Evolutionary conservation across 2,888 invertebrate species (phyloP), one percentile per base, ranked within the genome.

Genomic region (Linnaemya vulpina): DNA sequence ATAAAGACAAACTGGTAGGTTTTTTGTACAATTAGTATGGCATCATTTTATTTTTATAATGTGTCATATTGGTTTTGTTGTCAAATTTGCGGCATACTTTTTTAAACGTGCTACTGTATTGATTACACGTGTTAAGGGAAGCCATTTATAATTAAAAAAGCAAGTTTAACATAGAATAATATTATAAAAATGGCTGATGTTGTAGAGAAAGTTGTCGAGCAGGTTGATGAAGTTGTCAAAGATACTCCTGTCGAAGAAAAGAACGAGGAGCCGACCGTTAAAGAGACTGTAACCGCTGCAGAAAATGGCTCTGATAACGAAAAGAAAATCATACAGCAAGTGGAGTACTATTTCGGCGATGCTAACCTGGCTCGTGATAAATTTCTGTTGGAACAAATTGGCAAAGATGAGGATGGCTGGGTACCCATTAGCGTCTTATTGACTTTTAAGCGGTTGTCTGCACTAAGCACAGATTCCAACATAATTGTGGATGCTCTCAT

Each of bases 321-420:
- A 77, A 49, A 65, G n/a, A 93, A 94, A 76, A 95, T 96, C 62
- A 95, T 96, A 86, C 94, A 94, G 7, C 96, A 96, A 92, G 93
- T 96, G 9, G 92, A 92, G 87, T 92, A 92, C 79, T 92, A 92
- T 51, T 97, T 96, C 93, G 98, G 99, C 68, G 97, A 99, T 92
- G 94, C 96, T 7, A 99, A 99, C 93, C 93, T 99, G 71, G 95
- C 96, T 0, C 94, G 96, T 83, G 99, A 99, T 91, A 98, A 97
- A 92, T 99, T 99, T 91, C 93, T 99, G n/a, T 95, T 95, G 88
- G 96, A 97, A 84, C 96, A 98, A 93, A 94, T 96, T 0, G 95
- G 95, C 87, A 93, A 96, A 86, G 96, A 98, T 87, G 96, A 98
- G 85, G 96, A 98, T 74, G 99, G 97, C 3, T 98, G 99, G 99